Evolutionary conservation across 2,888 invertebrate species (phyloP).

Genomic region (Nomada hirtipes): DNA sequence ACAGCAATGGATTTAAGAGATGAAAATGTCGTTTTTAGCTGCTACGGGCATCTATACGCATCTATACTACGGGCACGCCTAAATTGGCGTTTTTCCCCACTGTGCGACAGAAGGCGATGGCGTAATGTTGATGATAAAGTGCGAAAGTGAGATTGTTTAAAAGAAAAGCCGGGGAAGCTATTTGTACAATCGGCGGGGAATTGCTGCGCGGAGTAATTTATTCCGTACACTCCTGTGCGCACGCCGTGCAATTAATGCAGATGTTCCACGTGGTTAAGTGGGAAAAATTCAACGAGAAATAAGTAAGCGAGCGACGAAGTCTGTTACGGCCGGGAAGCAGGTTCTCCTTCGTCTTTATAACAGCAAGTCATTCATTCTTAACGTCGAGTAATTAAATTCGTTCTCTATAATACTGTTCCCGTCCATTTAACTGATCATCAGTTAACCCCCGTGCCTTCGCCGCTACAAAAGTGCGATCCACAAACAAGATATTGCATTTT

Average conservation of each 20-base stretch:
- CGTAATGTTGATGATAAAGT: background rate
- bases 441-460: too few relatives aligned
- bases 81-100: too few relatives aligned
- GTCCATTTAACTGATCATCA: too few relatives aligned
- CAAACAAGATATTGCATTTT: too few relatives aligned
- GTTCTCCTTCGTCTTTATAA: background rate
- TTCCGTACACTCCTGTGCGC: background rate
- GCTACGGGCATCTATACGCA: too few relatives aligned
- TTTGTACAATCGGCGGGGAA: too few relatives aligned
- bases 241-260: background rate
- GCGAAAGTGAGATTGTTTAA: background rate
- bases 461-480: too few relatives aligned
- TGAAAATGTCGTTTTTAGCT: too few relatives aligned
- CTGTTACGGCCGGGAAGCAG: background rate
- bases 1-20: too few relatives aligned
- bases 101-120: background rate
- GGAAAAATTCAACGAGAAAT: conserved; percentile 3
- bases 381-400: too few relatives aligned
- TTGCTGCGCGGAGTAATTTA: background rate
- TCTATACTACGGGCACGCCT: too few relatives aligned
- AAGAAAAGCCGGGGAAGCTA: background rate
- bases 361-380: background rate
- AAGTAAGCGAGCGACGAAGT: background rate
- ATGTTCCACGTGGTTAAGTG: background rate
- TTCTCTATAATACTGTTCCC: too few relatives aligned